Evolutionary conservation across 2,797 vertebrate genomes (phyloP).

Genomic region (Spinus olivaceus): DNA sequence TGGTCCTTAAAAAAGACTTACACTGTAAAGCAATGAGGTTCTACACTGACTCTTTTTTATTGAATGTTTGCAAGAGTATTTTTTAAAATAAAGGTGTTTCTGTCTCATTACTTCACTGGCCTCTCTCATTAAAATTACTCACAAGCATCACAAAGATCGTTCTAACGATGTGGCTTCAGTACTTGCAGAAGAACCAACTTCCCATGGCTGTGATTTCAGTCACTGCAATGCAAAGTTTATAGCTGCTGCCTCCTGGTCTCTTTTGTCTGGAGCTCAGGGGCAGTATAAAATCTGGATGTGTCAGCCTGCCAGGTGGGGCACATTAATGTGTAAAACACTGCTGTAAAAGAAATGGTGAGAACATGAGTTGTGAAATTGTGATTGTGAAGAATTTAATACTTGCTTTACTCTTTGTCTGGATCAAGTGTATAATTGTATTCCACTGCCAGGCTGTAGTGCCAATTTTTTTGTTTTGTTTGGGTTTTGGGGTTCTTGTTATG

Average conservation of each 20-base stretch:
- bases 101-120: not conserved
- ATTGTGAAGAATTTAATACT: not conserved
- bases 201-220: not conserved
- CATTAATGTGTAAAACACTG: not conserved
- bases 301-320: not conserved
- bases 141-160: not conserved
- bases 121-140: not conserved
- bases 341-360: not conserved
- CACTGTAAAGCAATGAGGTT: not conserved
- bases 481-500: not conserved
- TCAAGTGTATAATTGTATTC: not conserved
- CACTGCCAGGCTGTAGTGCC: rapidly evolving
- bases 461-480: not conserved
- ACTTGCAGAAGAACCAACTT: not conserved
- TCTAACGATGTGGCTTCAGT: not conserved
- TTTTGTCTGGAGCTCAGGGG: not conserved
- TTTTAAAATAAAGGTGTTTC: not conserved
- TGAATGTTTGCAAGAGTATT: not conserved
- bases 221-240: not conserved
- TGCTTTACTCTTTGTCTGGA: not conserved
- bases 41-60: not conserved
- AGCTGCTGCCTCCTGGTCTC: not conserved
- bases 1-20: not conserved
- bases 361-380: not conserved
- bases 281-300: not conserved